Evolutionary conservation across 1,140 invertebrate species (phyloP).

Genomic region (Heliconius melpomene): DNA sequence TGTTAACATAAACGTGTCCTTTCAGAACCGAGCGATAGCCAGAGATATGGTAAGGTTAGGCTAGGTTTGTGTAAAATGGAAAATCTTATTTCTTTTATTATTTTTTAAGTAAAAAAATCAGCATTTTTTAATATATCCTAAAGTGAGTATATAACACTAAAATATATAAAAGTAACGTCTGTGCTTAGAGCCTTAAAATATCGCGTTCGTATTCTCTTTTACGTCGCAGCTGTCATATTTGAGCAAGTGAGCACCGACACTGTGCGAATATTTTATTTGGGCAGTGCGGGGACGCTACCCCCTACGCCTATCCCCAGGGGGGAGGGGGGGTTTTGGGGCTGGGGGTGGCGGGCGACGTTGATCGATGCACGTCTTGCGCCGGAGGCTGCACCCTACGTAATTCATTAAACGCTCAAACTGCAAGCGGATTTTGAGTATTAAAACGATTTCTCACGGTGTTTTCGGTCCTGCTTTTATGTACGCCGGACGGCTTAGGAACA

Average conservation of each 20-base stretch:
- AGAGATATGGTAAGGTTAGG: not conserved
- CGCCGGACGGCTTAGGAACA: conserved; percentile 58
- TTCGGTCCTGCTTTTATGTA: conserved; percentile 65
- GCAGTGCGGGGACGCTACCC: conserved; percentile 66
- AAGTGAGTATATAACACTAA: not conserved
- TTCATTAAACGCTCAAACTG: conserved; percentile 80
- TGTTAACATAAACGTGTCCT: not conserved
- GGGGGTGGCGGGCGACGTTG: conserved; percentile 66
- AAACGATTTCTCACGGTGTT: conserved; percentile 78
- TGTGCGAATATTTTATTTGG: conserved; percentile 79
- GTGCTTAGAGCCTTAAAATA: conserved; percentile 30
- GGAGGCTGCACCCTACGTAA: conserved; percentile 80
- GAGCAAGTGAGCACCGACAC: conserved; percentile 63
- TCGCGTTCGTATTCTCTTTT: conserved; percentile 54
- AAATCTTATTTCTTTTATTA: not conserved
- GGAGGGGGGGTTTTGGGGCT: conserved; percentile 16
- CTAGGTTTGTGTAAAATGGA: not conserved
- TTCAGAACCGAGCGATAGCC: not conserved
- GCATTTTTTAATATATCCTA: not conserved
- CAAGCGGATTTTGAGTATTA: conserved; percentile 79
- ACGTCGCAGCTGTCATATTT: conserved; percentile 69
- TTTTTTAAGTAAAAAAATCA: not conserved
- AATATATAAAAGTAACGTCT: conserved; percentile 12
- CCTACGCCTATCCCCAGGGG: conserved; percentile 61
- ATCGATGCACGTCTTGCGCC: conserved; percentile 81